A percentile compares a stretch with the other conserved stretches of the same genome.
These are phyloP conservation scores for Ptychochromis oligacanthus DNA, from an alignment of 2,113 vertebrate genomes.

Conservation along the genomic window DNA sequence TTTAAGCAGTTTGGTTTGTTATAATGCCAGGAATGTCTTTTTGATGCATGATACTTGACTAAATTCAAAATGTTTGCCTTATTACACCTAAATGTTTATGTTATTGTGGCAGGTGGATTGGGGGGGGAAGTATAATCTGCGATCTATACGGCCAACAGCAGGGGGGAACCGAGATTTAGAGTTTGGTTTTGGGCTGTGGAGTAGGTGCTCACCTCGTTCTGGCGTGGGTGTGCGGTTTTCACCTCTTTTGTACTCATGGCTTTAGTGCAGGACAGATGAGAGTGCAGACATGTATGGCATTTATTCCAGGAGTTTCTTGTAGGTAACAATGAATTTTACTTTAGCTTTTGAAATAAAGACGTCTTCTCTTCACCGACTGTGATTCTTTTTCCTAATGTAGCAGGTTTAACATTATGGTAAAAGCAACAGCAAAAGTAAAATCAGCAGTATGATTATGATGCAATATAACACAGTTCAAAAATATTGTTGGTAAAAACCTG, in stretches of 20 bases:
- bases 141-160: no score
- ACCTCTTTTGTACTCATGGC: background rate
- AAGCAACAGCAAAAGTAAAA: no score
- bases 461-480: background rate
- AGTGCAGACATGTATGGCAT: background rate
- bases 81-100: background rate
- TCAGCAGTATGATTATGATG: no score
- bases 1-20: background rate
- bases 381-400: background rate
- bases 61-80: background rate
- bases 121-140: no score
- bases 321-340: background rate
- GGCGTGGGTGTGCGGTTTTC: background rate
- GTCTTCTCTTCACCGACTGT: accelerated
- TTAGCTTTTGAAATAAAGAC: background rate
- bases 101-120: background rate
- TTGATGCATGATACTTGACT: background rate
- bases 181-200: background rate
- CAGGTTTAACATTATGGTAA: background rate
- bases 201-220: background rate
- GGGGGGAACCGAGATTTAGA: accelerated
- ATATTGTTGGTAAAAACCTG: accelerated
- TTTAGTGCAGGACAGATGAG: background rate
- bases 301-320: no score
- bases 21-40: background rate